A percentile compares a stretch with the other conserved stretches of the same genome.
phyloP scores from a whole-genome alignment of 1,140 invertebrate genomes.

The Aphaenogaster floridana region DNA sequence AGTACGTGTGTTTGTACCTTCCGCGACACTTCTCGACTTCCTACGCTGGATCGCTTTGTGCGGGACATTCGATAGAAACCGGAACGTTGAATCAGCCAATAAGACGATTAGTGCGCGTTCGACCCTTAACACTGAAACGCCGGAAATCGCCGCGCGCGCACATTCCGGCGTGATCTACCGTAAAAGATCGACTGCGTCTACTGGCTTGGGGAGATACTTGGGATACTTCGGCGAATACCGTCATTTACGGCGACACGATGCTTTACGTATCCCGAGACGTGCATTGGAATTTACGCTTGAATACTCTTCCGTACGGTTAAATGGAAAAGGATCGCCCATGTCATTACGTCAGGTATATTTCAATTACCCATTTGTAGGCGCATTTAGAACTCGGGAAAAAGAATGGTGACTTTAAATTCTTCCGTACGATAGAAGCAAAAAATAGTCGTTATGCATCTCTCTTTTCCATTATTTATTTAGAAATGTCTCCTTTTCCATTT shows the following conservation, averaged over 20 bases:
- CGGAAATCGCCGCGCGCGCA: constrained; percentile 60
- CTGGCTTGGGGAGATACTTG: constrained; percentile 43
- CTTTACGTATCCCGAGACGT: neutral
- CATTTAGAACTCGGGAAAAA: neutral
- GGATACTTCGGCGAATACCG: constrained; percentile 62
- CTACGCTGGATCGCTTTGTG: constrained; percentile 50
- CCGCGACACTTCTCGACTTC: constrained; percentile 49
- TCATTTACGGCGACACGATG: constrained; percentile 47
- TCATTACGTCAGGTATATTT: constrained; percentile 17
- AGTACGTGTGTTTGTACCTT: neutral
- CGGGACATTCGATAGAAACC: constrained; percentile 54
- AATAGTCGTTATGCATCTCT: neutral
- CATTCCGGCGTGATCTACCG: constrained; percentile 68
- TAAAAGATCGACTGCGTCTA: constrained; percentile 51
- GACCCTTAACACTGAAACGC: constrained; percentile 35
- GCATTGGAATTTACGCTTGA: neutral
- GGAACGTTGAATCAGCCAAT: constrained; percentile 62
- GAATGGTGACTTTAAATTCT: neutral
- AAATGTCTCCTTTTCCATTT: neutral
- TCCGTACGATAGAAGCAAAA: neutral
- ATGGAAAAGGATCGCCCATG: neutral
- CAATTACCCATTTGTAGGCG: neutral
- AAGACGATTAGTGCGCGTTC: constrained; percentile 67
- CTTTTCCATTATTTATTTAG: neutral
- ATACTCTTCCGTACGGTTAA: neutral